These are phyloP conservation scores for Peromyscus melanophrys DNA, from an alignment of 2,797 vertebrate genomes.

Conservation along the genomic window DNA sequence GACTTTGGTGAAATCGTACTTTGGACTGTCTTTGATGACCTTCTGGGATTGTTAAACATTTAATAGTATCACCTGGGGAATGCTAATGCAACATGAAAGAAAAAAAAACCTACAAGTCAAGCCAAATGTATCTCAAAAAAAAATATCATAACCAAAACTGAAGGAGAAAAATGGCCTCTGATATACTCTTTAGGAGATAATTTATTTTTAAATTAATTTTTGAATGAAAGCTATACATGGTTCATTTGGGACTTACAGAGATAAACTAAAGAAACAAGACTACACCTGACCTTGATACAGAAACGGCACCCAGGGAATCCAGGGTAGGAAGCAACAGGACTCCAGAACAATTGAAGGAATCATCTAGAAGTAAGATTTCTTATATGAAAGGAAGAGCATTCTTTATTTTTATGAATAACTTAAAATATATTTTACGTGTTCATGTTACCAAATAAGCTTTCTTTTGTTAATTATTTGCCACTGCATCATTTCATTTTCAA, in stretches of 20 bases:
- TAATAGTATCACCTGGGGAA: neutral
- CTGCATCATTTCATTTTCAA: neutral
- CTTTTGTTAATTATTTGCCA: neutral
- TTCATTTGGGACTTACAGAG: neutral
- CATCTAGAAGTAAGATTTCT: neutral
- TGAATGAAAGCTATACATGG: neutral
- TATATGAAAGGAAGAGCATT: neutral
- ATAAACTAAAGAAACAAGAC: neutral
- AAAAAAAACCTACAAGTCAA: neutral
- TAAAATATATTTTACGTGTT: neutral
- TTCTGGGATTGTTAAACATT: neutral
- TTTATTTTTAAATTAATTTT: neutral
- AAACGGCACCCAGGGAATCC: neutral
- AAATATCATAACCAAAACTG: neutral
- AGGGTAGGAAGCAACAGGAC: neutral
- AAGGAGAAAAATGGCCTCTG: neutral
- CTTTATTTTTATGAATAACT: neutral
- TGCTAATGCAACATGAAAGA: neutral
- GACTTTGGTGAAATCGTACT: neutral
- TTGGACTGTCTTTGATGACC: neutral
- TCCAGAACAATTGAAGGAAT: neutral
- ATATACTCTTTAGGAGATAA: neutral
- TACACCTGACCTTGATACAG: neutral
- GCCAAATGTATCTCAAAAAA: neutral
- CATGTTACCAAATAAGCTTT: neutral